phyloP scores from a whole-genome alignment of 1,140 invertebrate genomes.

The Drosophila persimilis region DNA sequence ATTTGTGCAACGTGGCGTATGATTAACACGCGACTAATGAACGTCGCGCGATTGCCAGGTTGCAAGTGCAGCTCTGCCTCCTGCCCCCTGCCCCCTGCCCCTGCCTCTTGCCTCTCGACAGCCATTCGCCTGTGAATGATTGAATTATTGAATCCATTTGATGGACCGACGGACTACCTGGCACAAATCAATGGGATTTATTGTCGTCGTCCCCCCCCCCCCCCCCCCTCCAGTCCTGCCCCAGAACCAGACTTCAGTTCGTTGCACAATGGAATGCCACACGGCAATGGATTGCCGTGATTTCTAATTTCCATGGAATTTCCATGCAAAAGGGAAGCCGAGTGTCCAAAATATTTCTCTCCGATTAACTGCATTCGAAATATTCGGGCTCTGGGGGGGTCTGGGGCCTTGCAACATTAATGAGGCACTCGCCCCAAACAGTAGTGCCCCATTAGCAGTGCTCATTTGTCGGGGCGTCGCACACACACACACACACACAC shows the following conservation, averaged over 20 bases:
- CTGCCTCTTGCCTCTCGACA: neutral
- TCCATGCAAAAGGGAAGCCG: slow-evolving; percentile 33
- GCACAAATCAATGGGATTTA: slow-evolving; percentile 38
- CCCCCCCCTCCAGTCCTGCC: neutral
- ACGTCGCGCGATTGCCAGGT: slow-evolving; percentile 42
- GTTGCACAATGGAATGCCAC: slow-evolving; percentile 30
- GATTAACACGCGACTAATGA: slow-evolving; percentile 78
- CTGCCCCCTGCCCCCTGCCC: no score
- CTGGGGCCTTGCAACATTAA: slow-evolving; percentile 41
- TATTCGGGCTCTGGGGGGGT: neutral
- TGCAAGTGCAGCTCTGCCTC: neutral
- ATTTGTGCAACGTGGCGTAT: slow-evolving; percentile 71
- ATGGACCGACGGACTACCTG: slow-evolving; percentile 49
- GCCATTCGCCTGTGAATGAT: slow-evolving; percentile 67
- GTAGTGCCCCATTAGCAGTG: slow-evolving; percentile 37
- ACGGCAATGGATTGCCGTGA: slow-evolving; percentile 61
- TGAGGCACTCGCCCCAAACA: slow-evolving; percentile 26
- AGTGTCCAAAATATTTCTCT: slow-evolving; percentile 59
- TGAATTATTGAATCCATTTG: slow-evolving; percentile 66
- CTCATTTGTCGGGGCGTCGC: slow-evolving; percentile 25
- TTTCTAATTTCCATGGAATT: slow-evolving; percentile 30
- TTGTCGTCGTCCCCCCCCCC: slow-evolving; percentile 26
- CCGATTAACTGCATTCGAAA: slow-evolving; percentile 60
- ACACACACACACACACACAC: neutral
- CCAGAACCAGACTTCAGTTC: slow-evolving; percentile 34